Conservation (phyloP, 1,140 invertebrate species). For the Lordiphosa stackelbergi region DNA sequence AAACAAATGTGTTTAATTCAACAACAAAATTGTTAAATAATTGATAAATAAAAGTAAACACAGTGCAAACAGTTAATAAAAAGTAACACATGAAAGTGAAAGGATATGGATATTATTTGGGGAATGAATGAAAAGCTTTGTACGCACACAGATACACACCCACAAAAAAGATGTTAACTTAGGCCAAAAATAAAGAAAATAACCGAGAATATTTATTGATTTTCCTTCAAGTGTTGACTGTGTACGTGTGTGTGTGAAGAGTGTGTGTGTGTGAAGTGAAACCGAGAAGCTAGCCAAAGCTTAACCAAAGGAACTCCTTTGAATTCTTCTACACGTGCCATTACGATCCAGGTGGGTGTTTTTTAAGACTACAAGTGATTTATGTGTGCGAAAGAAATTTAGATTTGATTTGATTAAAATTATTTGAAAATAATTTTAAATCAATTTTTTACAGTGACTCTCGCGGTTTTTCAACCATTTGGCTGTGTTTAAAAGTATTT, state of each 20-base stretch:
- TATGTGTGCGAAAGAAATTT: too few relatives aligned
- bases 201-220: conserved; percentile 44
- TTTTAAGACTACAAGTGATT: background rate
- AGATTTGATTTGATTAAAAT: too few relatives aligned
- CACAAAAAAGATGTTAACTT: conserved; percentile 49
- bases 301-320: conserved; percentile 36
- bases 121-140: conserved; percentile 36
- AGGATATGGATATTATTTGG: conserved; percentile 35
- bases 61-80: conserved; percentile 11
- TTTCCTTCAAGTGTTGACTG: conserved; percentile 32
- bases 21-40: background rate
- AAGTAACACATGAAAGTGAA: conserved; percentile 32
- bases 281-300: conserved; percentile 25
- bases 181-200: conserved; percentile 5
- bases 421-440: too few relatives aligned
- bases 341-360: conserved; percentile 74
- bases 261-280: conserved; percentile 15
- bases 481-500: too few relatives aligned
- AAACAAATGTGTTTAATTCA: background rate
- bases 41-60: conserved; percentile 9
- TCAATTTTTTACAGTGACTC: too few relatives aligned
- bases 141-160: conserved; percentile 1
- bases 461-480: too few relatives aligned
- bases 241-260: conserved; percentile 3
- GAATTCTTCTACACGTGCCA: conserved; percentile 77